A percentile compares a stretch with the other conserved stretches of the same genome.
Conservation (phyloP, 2,888 invertebrate species). For the Aelia acuminata region DNA sequence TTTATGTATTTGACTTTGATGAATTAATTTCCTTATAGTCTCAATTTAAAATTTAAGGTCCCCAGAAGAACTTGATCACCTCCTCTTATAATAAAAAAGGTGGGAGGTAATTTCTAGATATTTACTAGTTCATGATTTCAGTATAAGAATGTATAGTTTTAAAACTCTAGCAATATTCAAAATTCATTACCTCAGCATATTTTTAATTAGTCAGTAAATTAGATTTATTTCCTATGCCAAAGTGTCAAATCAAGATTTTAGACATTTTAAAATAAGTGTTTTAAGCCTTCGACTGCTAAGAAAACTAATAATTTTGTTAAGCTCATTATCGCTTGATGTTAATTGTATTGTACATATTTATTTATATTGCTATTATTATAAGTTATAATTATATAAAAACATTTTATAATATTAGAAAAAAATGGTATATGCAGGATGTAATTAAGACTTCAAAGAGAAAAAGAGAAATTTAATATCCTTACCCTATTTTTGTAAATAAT, state of each 20-base stretch:
- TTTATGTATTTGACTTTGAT: too few species aligned
- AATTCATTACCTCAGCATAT: too few species aligned
- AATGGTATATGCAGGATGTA: background rate
- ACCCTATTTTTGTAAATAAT: conserved; percentile 41
- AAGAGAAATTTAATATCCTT: too few species aligned
- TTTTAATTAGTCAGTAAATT: background rate
- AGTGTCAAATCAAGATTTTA: background rate
- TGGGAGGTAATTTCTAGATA: too few species aligned
- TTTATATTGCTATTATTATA: background rate
- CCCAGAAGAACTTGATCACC: too few species aligned
- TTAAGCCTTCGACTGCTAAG: background rate
- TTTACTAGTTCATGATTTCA: too few species aligned
- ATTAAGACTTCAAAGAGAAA: background rate
- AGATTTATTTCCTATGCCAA: background rate
- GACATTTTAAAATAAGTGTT: background rate
- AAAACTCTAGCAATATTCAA: too few species aligned
- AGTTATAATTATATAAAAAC: background rate
- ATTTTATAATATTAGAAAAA: background rate
- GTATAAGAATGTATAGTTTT: too few species aligned
- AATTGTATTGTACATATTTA: background rate
- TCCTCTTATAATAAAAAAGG: too few species aligned
- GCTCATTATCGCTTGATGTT: background rate
- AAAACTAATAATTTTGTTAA: background rate
- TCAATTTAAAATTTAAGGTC: too few species aligned
- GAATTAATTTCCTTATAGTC: too few species aligned